Evolutionary conservation across 1,140 invertebrate species (phyloP), one percentile per base, ranked within the genome.

Genomic region (Wasmannia auropunctata): DNA sequence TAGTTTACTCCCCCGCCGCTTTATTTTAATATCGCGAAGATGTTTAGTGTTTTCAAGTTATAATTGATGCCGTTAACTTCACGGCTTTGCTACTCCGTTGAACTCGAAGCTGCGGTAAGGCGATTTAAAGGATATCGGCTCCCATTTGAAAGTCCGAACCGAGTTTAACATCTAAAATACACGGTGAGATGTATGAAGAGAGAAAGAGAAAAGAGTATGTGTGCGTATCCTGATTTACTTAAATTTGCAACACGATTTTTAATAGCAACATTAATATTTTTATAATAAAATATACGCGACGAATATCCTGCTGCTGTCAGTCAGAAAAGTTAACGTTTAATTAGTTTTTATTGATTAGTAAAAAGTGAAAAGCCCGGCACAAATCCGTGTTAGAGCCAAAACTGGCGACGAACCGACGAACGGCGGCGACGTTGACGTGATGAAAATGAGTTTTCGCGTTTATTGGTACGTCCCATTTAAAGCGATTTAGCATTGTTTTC

Each of bases 1-100:
- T 69, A 22, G 67, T 70, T 83, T 34, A 58, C 65, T 14, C 14
- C 14, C n/a, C 14, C 14, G 62, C 16, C n/a, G n/a, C n/a, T n/a
- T n/a, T 19, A 10, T 69, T 80, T 83, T 43, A 72, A 83, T 58
- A 72, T 72, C 34, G n/a, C 16, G 16, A 19, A 22, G 51, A 25
- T 31, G 49, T 40, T 70, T 31, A 40, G 34, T 25, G 43, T 58
- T 81, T 72, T 58, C 79, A 58, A 83, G 67, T 83, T 72, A 58
- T 58, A 72, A 83, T 83, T 72, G 65, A 81, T 31, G 79, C 65
- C 34, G 79, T 70, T 72, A 43, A 83, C 37, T 83, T 43, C 4
- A 25, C 25, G 79, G 25, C 51, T 81, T 58, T 58, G 51, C 65
- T 56, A 58, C 67, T 58, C 72, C 14, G 37, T 70, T 43, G 28